Base-by-base conservation (phyloP, 30 jellyfish, hydroid and myxozoan genomes). In the Rhopilema esculentum region DNA sequence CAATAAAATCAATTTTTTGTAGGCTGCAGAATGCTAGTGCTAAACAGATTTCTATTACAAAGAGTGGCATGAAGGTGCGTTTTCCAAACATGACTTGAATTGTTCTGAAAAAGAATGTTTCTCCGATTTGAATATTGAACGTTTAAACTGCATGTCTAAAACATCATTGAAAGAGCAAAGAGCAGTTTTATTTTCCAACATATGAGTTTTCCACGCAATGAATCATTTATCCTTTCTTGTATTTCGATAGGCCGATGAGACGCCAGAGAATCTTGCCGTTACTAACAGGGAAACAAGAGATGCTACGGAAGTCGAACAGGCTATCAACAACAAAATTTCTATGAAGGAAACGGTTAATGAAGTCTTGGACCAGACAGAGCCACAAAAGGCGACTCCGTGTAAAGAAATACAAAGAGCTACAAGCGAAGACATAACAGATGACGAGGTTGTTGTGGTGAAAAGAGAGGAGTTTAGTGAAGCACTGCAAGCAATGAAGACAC, bases 361-460 rank as follows among this genome's bases (percentile, higher is more conserved):
- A 63, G 6, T 9, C 66, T 19, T 19, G 72, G 72, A 63, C 8
- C 72, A 24, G 26, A 20, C 62, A 27, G 62, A 71, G 61, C 28
- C 30, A 25, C 23, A 68, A 23, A 29, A 23, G 32, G 57, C 62
- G 21, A 8, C 77, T 20, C 0, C 77, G 49, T 2, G 12, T 40
- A 12, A 40, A 40, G 57, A 40, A 6, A 40, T 40, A 12, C 57
- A 63, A 18, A 63, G 72, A 7, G n/a, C 29, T 17, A 85, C 31
- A 4, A 53, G 32, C 30, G 93, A 89, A 0, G 61, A 48, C 28
- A 62, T 29, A 19, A 80, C 62, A 27, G 93, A 84, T 0, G 92
- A 89, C 86, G 97, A 84, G 57, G 96, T 92, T 49, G 73, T 92
- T 61, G 96, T 92, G 40, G 89, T 92, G 33, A 64, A 61, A 77